Conservation (phyloP, 53 echinoderm and acorn worm genomes). For the Zoroaster sp. region DNA sequence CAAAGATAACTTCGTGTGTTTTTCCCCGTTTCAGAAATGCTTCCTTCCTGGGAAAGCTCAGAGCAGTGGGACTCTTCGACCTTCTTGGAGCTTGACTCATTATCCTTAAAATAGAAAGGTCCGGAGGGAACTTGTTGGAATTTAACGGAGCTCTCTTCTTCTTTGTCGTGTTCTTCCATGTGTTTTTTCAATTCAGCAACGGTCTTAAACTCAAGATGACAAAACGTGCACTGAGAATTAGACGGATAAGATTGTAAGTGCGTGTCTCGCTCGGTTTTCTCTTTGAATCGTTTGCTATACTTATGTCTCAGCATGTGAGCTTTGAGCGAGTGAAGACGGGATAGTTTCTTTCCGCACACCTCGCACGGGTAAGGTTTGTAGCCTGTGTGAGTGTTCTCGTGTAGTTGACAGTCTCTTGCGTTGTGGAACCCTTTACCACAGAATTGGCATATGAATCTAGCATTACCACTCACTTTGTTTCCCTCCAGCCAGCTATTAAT, state of each 20-base stretch:
- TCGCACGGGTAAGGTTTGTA: slow-evolving; percentile 40
- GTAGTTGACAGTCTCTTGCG: slow-evolving; percentile 32
- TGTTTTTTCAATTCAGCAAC: background rate
- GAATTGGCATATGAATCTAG: slow-evolving; percentile 9
- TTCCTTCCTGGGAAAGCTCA: background rate
- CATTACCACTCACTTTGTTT: background rate
- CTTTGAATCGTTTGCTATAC: background rate
- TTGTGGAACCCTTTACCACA: slow-evolving; percentile 26
- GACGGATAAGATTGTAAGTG: background rate
- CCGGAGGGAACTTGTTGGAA: slow-evolving; percentile 7
- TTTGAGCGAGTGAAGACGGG: slow-evolving; percentile 31
- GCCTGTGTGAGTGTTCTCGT: slow-evolving; percentile 35
- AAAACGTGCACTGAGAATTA: background rate
- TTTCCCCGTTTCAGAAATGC: background rate
- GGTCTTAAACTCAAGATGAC: background rate
- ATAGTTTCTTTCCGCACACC: slow-evolving; percentile 22
- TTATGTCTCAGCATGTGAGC: slow-evolving; percentile 11
- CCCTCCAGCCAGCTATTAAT: slow-evolving; percentile 6
- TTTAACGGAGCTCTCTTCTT: background rate
- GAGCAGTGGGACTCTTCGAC: background rate
- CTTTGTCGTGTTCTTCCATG: background rate
- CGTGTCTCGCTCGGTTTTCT: background rate
- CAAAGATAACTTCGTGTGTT: background rate
- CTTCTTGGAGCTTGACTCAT: background rate
- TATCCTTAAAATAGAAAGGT: slow-evolving; percentile 24